Evolutionary conservation across 2,113 vertebrate genomes (phyloP).

Genomic region (Solenodon paradoxus): DNA sequence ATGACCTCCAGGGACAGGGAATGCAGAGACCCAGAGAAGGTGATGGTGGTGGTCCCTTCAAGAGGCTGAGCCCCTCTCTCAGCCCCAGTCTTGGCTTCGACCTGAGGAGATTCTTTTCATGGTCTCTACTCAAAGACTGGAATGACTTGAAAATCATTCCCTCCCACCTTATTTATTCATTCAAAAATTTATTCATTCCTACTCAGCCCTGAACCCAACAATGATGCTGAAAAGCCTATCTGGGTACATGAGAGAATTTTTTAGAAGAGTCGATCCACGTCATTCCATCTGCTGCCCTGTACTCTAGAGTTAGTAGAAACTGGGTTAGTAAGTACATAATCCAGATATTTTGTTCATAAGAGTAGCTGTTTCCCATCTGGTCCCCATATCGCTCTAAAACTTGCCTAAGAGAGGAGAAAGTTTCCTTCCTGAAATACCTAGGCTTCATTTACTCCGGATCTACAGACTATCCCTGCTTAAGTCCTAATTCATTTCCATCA

Average conservation of each 20-base stretch:
- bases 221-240: not conserved
- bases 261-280: not conserved
- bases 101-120: not conserved
- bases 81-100: not conserved
- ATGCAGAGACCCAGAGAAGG: not conserved
- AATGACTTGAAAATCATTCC: not conserved
- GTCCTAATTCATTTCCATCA: not conserved
- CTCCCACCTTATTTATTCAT: not conserved
- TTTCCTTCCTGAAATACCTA: not conserved
- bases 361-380: not conserved
- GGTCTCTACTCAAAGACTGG: not conserved
- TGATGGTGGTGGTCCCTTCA: too few relatives aligned
- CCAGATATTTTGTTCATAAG: not conserved
- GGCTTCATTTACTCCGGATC: not conserved
- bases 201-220: not conserved
- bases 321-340: not conserved
- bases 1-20: fast-evolving
- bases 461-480: not conserved
- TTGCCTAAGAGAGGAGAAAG: not conserved
- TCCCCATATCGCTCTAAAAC: not conserved
- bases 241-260: not conserved
- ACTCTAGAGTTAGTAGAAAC: not conserved
- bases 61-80: not conserved
- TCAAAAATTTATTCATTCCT: not conserved
- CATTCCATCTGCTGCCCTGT: not conserved